Percentiles rank a stretch among this genome's conserved stretches.
Conservation (phyloP, 1,140 invertebrate genomes). For the Pachyrhynchus sulphureomaculatus region DNA sequence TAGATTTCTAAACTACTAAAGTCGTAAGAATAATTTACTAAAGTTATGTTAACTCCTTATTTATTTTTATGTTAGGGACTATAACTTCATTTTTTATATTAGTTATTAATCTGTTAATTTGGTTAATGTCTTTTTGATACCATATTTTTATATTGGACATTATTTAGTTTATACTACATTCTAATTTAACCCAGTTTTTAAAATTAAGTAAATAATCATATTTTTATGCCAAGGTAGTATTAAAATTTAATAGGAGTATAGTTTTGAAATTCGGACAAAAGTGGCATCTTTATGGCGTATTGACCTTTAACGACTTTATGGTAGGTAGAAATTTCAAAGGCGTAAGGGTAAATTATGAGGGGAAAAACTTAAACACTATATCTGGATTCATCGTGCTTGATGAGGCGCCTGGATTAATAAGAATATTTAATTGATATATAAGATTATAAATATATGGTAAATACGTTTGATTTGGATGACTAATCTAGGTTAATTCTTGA, state of each 20-base stretch:
- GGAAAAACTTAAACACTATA: neutral
- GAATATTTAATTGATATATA: neutral
- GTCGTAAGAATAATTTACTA: conserved; percentile 4
- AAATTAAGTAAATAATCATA: conserved; percentile 1
- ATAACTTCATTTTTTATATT: conserved; percentile 5
- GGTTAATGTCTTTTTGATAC: conserved; percentile 7
- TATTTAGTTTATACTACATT: conserved; percentile 5
- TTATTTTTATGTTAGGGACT: neutral
- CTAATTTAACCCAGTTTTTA: conserved; percentile 1
- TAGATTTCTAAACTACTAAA: conserved; percentile 1
- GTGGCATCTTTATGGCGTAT: neutral
- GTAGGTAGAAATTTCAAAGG: neutral
- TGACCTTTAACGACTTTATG: neutral
- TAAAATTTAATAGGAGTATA: neutral
- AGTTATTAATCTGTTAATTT: neutral
- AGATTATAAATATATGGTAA: neutral
- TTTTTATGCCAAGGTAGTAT: neutral
- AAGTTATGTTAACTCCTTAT: neutral
- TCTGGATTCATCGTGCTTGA: neutral
- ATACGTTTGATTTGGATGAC: neutral
- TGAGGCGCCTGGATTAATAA: conserved; percentile 6
- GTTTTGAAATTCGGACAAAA: neutral
- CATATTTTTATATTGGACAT: neutral
- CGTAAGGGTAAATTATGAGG: neutral
- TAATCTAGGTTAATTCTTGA: neutral